These are phyloP conservation scores for Hypsopygia costalis DNA, from an alignment of 2,888 invertebrate species.

Conservation along the genomic window DNA sequence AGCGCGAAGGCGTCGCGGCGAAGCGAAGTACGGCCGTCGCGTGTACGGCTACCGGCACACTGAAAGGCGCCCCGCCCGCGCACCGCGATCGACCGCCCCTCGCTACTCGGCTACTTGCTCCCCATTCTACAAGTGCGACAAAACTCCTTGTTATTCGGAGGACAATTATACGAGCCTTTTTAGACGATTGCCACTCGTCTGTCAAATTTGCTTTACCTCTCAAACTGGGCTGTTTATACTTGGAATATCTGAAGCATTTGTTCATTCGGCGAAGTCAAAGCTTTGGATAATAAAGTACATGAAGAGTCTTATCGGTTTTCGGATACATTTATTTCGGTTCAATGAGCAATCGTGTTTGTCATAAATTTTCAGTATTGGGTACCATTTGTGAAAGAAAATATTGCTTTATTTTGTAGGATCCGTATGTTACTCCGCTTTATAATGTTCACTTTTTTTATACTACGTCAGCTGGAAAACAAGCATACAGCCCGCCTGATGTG, in stretches of 20 bases:
- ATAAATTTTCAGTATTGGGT: too few relatives aligned
- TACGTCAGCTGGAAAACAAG: too few relatives aligned
- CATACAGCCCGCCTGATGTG: too few relatives aligned
- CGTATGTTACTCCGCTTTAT: too few relatives aligned
- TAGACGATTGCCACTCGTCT: constrained; percentile 10
- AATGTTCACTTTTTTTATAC: too few relatives aligned
- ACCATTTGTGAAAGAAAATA: too few relatives aligned
- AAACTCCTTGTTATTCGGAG: constrained; percentile 8
- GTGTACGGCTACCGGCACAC: constrained; percentile 14
- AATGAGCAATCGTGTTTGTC: too few relatives aligned
- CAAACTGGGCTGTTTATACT: constrained; percentile 1
- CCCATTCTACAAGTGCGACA: constrained; percentile 12
- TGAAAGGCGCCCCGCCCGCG: constrained; percentile 19
- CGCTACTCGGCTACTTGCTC: constrained; percentile 6
- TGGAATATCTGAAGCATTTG: neutral
- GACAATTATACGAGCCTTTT: constrained; percentile 13
- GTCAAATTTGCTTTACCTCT: neutral
- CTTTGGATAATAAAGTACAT: constrained; percentile 4
- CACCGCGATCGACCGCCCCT: constrained; percentile 17
- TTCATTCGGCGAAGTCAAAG: neutral
- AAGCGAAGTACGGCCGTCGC: constrained; percentile 7
- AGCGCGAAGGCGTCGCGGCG: constrained; percentile 9
- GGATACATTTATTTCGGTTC: neutral
- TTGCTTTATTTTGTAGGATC: too few relatives aligned
- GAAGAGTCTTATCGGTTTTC: neutral